phyloP scores from a whole-genome alignment of 2,888 invertebrate genomes.

The Athalia circularis region DNA sequence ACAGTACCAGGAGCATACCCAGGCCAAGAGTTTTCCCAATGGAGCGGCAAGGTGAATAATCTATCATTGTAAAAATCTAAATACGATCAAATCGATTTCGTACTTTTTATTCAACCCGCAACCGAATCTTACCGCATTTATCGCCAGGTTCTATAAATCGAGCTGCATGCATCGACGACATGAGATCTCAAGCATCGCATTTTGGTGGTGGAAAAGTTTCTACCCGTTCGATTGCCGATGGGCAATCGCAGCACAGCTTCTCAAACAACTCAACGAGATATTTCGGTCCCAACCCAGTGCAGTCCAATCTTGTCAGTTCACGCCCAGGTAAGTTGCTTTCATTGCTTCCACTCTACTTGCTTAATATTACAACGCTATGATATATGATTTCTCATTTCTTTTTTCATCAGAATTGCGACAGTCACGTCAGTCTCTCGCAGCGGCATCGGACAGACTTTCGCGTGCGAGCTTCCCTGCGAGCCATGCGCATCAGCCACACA shows the following conservation, averaged over 20 bases:
- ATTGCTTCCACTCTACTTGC: background rate
- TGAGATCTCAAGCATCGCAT: constrained; percentile 81
- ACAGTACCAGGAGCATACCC: constrained; percentile 93
- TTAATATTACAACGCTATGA: background rate
- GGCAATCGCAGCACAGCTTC: constrained; percentile 93
- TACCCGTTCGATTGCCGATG: constrained; percentile 87
- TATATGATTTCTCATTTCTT: no score
- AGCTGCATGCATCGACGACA: constrained; percentile 80
- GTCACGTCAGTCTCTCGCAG: constrained; percentile 90
- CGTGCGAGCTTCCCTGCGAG: constrained; percentile 83
- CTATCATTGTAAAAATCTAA: background rate
- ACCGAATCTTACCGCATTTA: constrained; percentile 54
- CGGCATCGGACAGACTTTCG: constrained; percentile 88
- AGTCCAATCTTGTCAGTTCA: constrained; percentile 85
- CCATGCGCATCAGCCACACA: constrained; percentile 77
- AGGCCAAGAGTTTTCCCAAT: constrained; percentile 89
- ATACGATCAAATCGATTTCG: background rate
- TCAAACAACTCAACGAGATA: constrained; percentile 89
- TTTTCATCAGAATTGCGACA: constrained; percentile 83
- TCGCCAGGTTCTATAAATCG: constrained; percentile 68
- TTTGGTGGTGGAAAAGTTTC: constrained; percentile 82
- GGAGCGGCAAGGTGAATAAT: constrained; percentile 75
- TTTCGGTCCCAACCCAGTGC: constrained; percentile 80
- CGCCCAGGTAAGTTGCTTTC: constrained; percentile 77
- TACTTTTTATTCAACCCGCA: constrained; percentile 59